Percentiles rank a stretch among this genome's conserved stretches.
Evolutionary conservation across 2,113 vertebrate genomes (phyloP).

Genomic region (Furnarius figulus): DNA sequence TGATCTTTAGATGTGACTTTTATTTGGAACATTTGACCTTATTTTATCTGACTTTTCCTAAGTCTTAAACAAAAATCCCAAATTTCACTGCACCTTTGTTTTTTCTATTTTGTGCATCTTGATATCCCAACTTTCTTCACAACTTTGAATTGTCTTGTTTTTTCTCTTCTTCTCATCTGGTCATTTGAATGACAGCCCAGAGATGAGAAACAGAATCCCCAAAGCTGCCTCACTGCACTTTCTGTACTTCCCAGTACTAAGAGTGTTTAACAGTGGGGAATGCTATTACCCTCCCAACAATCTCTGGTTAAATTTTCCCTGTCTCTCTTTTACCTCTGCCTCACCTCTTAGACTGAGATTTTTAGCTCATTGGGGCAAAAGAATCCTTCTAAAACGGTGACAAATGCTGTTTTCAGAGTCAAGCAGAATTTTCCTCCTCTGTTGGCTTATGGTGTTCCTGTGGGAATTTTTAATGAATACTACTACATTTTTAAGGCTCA

Average conservation of each 20-base stretch:
- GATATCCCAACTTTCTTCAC: not conserved
- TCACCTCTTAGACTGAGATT: not conserved
- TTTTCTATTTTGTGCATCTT: not conserved
- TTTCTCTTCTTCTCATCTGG: not conserved
- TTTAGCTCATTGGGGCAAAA: not conserved
- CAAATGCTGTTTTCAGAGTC: not conserved
- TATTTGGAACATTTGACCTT: not conserved
- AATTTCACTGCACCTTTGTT: not conserved
- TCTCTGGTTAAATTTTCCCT: not conserved
- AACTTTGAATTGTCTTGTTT: not conserved
- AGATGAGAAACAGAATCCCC: not conserved
- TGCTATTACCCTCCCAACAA: not conserved
- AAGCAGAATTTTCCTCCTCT: not conserved
- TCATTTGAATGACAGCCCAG: not conserved
- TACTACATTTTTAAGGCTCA: not conserved
- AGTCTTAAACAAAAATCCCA: not conserved
- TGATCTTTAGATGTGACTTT: not conserved
- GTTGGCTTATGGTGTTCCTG: not conserved
- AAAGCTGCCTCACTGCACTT: not conserved
- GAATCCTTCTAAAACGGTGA: not conserved
- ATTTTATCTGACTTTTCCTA: not conserved
- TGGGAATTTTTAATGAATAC: not conserved
- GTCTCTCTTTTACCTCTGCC: not conserved
- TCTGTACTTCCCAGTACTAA: not conserved
- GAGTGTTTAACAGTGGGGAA: not conserved